These are phyloP conservation scores for Diachasma alloeum DNA, from an alignment of 1,140 invertebrate genomes.

Conservation along the genomic window DNA sequence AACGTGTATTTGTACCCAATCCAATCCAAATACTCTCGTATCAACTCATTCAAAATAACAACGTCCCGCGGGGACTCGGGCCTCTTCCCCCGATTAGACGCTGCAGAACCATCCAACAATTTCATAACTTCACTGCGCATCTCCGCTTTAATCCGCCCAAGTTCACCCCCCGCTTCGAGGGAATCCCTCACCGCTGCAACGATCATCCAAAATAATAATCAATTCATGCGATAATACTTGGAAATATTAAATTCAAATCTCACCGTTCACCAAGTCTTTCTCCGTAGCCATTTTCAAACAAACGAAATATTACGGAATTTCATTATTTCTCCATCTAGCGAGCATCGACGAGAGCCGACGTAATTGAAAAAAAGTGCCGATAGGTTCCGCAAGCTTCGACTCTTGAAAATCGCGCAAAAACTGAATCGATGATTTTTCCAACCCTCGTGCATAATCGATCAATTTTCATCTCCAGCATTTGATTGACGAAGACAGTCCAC, in stretches of 20 bases:
- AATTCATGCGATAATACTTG: not conserved
- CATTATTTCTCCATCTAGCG: not conserved
- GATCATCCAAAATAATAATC: slow-evolving; percentile 17
- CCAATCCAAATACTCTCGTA: slow-evolving; percentile 65
- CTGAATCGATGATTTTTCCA: too few species aligned
- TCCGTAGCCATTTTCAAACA: slow-evolving; percentile 51
- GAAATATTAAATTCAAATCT: slow-evolving; percentile 17
- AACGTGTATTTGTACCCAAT: slow-evolving; percentile 62
- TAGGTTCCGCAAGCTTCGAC: too few species aligned
- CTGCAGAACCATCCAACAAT: slow-evolving; percentile 51
- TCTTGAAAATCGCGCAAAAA: too few species aligned
- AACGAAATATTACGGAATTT: not conserved
- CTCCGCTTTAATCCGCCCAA: slow-evolving; percentile 60
- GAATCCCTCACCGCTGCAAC: slow-evolving; percentile 59
- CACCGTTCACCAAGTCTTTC: slow-evolving; percentile 60
- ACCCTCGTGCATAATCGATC: too few species aligned
- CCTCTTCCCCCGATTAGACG: slow-evolving; percentile 40
- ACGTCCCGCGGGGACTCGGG: slow-evolving; percentile 53
- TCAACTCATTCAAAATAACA: slow-evolving; percentile 60
- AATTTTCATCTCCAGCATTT: too few species aligned
- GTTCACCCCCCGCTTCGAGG: slow-evolving; percentile 55
- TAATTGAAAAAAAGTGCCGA: too few species aligned
- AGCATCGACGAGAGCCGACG: too few species aligned
- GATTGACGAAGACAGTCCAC: too few species aligned
- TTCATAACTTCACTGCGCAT: slow-evolving; percentile 61